phyloP scores from a whole-genome alignment of 1,140 invertebrate genomes.

The Capitella teleta region DNA sequence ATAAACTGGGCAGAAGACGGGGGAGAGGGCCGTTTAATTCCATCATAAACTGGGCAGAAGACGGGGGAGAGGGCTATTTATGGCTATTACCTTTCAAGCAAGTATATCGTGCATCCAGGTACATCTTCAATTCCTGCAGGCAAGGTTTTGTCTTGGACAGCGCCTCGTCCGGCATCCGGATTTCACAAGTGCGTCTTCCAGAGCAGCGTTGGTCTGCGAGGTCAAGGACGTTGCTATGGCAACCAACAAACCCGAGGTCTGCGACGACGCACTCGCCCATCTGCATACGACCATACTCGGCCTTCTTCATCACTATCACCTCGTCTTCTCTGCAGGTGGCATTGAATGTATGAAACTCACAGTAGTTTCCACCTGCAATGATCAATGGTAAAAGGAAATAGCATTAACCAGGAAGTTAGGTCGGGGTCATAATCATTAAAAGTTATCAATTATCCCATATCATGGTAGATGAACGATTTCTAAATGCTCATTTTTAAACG shows the following conservation, averaged over 20 bases:
- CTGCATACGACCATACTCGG: slow-evolving; percentile 3
- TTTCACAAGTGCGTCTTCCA: slow-evolving; percentile 1
- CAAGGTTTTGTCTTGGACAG: slow-evolving; percentile 2
- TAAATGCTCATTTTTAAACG: too few species aligned
- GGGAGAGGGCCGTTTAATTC: too few species aligned
- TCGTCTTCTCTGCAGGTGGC: not conserved
- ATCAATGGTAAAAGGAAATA: too few species aligned
- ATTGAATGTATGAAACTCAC: not conserved
- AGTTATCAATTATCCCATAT: too few species aligned
- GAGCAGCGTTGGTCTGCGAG: slow-evolving; percentile 2
- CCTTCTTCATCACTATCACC: slow-evolving; percentile 1
- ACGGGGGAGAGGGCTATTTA: too few species aligned
- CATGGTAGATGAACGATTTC: too few species aligned
- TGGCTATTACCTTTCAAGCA: slow-evolving; percentile 6
- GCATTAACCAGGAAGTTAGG: too few species aligned
- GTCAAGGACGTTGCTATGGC: not conserved
- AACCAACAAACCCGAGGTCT: slow-evolving; percentile 2
- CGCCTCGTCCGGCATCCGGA: slow-evolving; percentile 1
- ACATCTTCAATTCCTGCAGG: slow-evolving; percentile 6
- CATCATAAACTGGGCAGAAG: too few species aligned
- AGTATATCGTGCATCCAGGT: slow-evolving; percentile 4
- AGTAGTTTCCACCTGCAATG: too few species aligned
- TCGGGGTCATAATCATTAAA: too few species aligned
- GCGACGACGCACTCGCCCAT: not conserved
- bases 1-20: too few species aligned